Conservation (phyloP, 2,888 invertebrate species). For the Ypsolopha sequella region DNA sequence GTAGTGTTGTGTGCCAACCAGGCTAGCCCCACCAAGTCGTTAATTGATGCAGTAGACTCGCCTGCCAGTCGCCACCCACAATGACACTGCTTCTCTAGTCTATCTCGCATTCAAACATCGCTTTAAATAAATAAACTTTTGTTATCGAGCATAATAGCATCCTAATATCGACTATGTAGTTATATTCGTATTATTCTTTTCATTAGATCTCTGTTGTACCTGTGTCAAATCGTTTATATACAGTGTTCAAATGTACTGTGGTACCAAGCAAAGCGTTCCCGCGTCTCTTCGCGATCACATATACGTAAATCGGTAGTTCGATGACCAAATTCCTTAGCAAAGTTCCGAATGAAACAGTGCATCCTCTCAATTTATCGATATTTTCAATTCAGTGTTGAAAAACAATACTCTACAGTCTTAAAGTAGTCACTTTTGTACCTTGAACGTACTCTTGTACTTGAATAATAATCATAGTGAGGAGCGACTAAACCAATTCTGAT, state of each 20-base stretch:
- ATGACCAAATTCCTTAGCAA: slow-evolving; percentile 53
- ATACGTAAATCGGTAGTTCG: slow-evolving; percentile 52
- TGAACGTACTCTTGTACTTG: slow-evolving; percentile 55
- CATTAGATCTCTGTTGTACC: slow-evolving; percentile 71
- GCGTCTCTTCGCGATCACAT: slow-evolving; percentile 44
- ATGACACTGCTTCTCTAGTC: slow-evolving; percentile 65
- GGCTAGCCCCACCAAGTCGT: slow-evolving; percentile 55
- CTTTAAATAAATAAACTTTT: slow-evolving; percentile 47
- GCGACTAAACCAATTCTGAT: slow-evolving; percentile 66
- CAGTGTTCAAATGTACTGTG: slow-evolving; percentile 57
- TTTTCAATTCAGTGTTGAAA: slow-evolving; percentile 34
- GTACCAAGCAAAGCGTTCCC: slow-evolving; percentile 30
- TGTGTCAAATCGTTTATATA: slow-evolving; percentile 63
- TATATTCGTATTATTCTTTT: slow-evolving; percentile 67
- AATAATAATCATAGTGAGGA: slow-evolving; percentile 57
- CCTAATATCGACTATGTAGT: slow-evolving; percentile 63
- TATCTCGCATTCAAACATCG: slow-evolving; percentile 59
- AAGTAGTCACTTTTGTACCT: slow-evolving; percentile 69
- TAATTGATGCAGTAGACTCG: slow-evolving; percentile 70
- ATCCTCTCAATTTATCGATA: slow-evolving; percentile 45
- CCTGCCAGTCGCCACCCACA: slow-evolving; percentile 24
- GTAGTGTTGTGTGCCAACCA: slow-evolving; percentile 19
- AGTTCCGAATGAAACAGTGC: slow-evolving; percentile 17
- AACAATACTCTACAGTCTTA: slow-evolving; percentile 64
- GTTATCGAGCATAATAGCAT: slow-evolving; percentile 67